These are phyloP conservation scores for Rhopalosiphum maidis DNA, from an alignment of 1,140 invertebrate species.

Conservation along the genomic window DNA sequence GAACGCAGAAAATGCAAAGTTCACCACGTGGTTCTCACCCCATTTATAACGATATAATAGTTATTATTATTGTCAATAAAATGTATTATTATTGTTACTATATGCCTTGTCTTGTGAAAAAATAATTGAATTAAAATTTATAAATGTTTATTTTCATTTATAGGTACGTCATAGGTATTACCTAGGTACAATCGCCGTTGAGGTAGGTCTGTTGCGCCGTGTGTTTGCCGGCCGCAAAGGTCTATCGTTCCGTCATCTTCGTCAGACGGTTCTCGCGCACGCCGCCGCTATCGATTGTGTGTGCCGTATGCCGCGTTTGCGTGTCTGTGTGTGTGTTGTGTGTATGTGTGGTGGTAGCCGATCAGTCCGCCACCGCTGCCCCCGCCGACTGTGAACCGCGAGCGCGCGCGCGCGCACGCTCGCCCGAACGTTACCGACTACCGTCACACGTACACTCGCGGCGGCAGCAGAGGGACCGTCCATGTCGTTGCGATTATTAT, in stretches of 20 bases:
- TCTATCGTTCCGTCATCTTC: not conserved
- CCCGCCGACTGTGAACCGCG: not conserved
- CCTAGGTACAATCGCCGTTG: not conserved
- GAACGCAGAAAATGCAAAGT: not conserved
- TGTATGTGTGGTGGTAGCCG: not conserved
- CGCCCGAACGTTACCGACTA: not conserved
- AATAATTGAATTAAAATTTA: too few species aligned
- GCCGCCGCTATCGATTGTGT: slow-evolving; percentile 35
- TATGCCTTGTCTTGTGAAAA: not conserved
- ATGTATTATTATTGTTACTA: too few species aligned
- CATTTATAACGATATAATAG: too few species aligned
- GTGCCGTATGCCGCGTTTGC: not conserved
- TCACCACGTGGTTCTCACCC: too few species aligned
- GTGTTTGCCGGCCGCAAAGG: not conserved
- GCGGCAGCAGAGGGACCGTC: not conserved
- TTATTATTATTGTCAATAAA: too few species aligned
- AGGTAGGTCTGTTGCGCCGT: slow-evolving; percentile 17
- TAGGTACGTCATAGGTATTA: not conserved
- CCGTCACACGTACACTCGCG: not conserved
- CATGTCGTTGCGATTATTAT: slow-evolving; percentile 15
- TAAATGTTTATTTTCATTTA: too few species aligned
- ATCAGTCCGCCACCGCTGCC: not conserved
- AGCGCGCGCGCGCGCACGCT: not conserved
- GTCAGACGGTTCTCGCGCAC: not conserved
- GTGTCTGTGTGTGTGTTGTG: not conserved